Evolutionary conservation across 2,888 invertebrate species (phyloP), one percentile per base, ranked within the genome.

Genomic region (Strigamia crassipes): DNA sequence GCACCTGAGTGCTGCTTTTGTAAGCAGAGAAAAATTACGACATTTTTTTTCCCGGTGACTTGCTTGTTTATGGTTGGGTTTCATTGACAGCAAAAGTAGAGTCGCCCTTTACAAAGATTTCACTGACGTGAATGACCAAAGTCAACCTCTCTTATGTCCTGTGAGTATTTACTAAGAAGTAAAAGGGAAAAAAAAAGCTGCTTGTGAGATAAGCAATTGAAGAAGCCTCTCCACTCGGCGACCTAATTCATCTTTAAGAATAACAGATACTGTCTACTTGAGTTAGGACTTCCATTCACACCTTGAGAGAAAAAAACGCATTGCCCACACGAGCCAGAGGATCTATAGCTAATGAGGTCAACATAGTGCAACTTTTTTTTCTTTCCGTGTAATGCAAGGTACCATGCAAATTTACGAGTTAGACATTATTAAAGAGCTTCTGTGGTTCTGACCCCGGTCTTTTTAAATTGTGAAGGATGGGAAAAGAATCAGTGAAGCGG

Each of bases 271-370:
- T 73, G 73, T 31, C 73, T 73, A 73, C 12, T 73, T 73, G 73
- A 73, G 73, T 73, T 23, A 73, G 73, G 73, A 31, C 73, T 73
- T 31, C 27, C 73, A 73, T 73, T 73, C 73, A 73, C 73, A 73
- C 73, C 73, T 73, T 73, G 12, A 27, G 27, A 13, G 3, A 73
- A 73, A 73, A 73, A 73, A 73, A 31, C 78, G 34, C 38, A 42
- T 21, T 80, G 80, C 80, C 80, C 80, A 73, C 73, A 80, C 80
- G 80, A 80, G 80, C 80, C 80, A 80, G 23, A 51, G 80, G 80
- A 41, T 80, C 73, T 73, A 73, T 78, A 51, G 15, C 46, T 80
- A 80, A 80, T 80, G 41, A 80, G 80, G 80, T 80, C 80, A 80
- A 80, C 46, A 80, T 51, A 51, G 80, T 51, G 27, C 80, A 51